Base-by-base conservation (phyloP, 2,113 vertebrate species). In the Caracal caracal region DNA sequence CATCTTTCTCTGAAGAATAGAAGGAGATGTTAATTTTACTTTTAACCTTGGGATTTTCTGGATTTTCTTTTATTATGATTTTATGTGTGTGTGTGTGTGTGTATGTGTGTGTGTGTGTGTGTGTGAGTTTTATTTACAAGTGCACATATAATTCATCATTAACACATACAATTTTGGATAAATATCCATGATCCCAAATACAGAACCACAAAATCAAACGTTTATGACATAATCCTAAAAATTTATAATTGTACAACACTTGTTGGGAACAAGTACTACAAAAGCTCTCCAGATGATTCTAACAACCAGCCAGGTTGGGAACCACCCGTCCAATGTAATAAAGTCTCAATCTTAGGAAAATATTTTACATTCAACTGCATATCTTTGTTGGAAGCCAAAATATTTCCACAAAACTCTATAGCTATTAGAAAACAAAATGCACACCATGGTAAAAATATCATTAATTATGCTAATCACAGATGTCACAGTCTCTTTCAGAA, bases 371-470 rank as follows among this genome's bases (percentile, higher is more conserved):
- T 75, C 16, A 83, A 66, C 30, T 40, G 37, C 49, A 76, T 63
- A 33, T 40, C 51, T 28, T 53, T 89, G 80, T 51, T 59, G 24
- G 37, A 28, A 91, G 51, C 15, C 65, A 92, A 75, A 68, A 68
- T 79, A 79, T 73, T 79, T 66, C 53, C 9, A 93, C 22, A 51
- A 79, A 81, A 33, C 28, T 88, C 30, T 61, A 59, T 9, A 37
- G 59, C 56, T 51, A 79, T 49, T 92, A 86, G 49, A 93, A 97
- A 75, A 79, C 12, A 81, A 91, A 92, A 71, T 28, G 11, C 20
- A 68, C 4, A 35, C 11, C n/a, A 43, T 43, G 43, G 88, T 68
- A 16, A 59, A 88, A 65, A 81, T 49, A 61, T 8, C 49, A 80
- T 63, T 40, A 84, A 30, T 43, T n/a, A 76, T 89, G 4, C 28